Conservation (phyloP, 2,888 invertebrate species). For the Dicycla oo region DNA sequence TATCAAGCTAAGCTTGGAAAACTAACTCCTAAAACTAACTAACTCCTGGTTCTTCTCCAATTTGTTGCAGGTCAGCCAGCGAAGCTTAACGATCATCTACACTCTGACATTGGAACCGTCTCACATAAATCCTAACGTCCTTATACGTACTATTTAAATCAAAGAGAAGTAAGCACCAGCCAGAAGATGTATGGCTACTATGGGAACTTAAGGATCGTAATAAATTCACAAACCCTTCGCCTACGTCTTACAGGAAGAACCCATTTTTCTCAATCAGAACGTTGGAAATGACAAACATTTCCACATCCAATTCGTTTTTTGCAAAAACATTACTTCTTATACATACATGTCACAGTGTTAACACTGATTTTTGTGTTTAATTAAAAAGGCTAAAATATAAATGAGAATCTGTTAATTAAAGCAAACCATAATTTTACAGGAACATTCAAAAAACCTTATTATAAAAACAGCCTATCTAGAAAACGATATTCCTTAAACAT, state of each 20-base stretch:
- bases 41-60: not conserved
- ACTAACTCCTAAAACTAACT: not conserved
- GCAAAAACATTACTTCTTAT: not conserved
- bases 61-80: conserved; percentile 1
- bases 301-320: conserved; percentile 40
- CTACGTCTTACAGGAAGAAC: conserved; percentile 27
- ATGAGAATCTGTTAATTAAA: not conserved
- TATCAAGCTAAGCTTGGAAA: not conserved
- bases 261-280: conserved; percentile 46
- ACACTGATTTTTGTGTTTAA: not conserved
- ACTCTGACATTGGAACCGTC: conserved; percentile 12
- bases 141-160: conserved; percentile 23
- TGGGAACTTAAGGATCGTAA: conserved; percentile 46
- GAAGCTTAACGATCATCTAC: not conserved
- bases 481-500: conserved; percentile 38
- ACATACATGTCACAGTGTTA: too few relatives aligned
- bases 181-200: conserved; percentile 51
- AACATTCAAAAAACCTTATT: conserved; percentile 12
- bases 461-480: conserved; percentile 17
- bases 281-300: conserved; percentile 42
- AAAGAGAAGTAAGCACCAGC: conserved; percentile 25
- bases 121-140: conserved; percentile 37
- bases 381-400: not conserved
- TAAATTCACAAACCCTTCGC: conserved; percentile 57
- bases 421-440: conserved; percentile 2